These are phyloP conservation scores for Shargacucullia verbasci DNA, from an alignment of 2,888 invertebrate species.

Conservation along the genomic window DNA sequence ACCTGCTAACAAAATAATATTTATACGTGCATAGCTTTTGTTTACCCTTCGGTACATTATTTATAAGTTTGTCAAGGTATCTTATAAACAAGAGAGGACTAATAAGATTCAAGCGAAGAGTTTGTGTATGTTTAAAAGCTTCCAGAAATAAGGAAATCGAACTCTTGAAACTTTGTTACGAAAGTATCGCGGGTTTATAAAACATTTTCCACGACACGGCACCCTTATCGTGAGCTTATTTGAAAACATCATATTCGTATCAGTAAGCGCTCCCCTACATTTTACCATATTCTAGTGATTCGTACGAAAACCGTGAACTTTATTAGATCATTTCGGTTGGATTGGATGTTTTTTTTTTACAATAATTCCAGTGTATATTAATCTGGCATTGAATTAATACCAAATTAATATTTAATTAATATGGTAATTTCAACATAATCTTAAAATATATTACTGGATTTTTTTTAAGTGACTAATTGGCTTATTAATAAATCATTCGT, in stretches of 20 bases:
- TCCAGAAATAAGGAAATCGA: slow-evolving; percentile 53
- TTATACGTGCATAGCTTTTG: slow-evolving; percentile 33
- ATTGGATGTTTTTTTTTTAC: too few species aligned
- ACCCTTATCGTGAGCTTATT: slow-evolving; percentile 55
- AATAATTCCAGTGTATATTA: too few species aligned
- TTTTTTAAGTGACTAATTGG: too few species aligned
- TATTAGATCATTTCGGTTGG: slow-evolving; percentile 11
- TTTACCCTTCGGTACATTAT: slow-evolving; percentile 35
- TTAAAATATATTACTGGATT: too few species aligned
- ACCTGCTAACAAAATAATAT: slow-evolving; percentile 37
- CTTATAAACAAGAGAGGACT: slow-evolving; percentile 17
- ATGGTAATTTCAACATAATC: too few species aligned
- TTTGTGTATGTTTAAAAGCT: slow-evolving; percentile 52
- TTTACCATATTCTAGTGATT: slow-evolving; percentile 39
- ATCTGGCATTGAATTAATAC: too few species aligned
- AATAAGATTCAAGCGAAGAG: slow-evolving; percentile 42
- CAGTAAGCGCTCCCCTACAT: slow-evolving; percentile 44
- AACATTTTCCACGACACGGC: slow-evolving; percentile 43
- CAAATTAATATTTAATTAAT: too few species aligned
- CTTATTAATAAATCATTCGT: too few species aligned
- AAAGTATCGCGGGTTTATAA: slow-evolving; percentile 54
- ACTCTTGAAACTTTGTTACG: slow-evolving; percentile 49
- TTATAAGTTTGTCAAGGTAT: slow-evolving; percentile 38
- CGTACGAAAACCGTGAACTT: slow-evolving; percentile 32
- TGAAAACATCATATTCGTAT: slow-evolving; percentile 54